Percentiles rank a stretch among this genome's conserved stretches.
Conservation (phyloP, 1,140 invertebrate genomes). For the Dendroctonus ponderosae region DNA sequence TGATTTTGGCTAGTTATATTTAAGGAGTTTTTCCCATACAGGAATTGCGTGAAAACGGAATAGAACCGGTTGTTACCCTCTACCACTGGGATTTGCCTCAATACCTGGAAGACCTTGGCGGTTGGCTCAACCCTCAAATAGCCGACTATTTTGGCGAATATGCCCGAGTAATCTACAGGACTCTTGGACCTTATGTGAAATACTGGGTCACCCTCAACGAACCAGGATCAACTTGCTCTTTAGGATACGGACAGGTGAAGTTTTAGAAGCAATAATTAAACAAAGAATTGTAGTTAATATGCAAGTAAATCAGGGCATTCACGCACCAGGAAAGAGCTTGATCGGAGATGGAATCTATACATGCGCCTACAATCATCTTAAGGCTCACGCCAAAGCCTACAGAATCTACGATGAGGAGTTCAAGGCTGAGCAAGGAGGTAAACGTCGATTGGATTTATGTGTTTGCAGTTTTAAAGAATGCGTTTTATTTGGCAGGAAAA, state of each 20-base stretch:
- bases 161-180: slow-evolving; percentile 29
- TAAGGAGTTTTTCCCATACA: neutral
- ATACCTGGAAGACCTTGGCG: slow-evolving; percentile 62
- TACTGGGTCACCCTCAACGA: slow-evolving; percentile 58
- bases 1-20: neutral
- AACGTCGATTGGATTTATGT: neutral
- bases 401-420: slow-evolving; percentile 41
- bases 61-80: slow-evolving; percentile 66
- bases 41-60: slow-evolving; percentile 51
- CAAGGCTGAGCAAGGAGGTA: slow-evolving; percentile 35
- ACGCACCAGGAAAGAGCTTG: slow-evolving; percentile 53
- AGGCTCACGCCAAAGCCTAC: slow-evolving; percentile 43
- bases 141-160: no score
- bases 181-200: slow-evolving; percentile 46
- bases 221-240: slow-evolving; percentile 41
- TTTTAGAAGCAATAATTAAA: neutral
- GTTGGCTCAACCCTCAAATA: slow-evolving; percentile 57
- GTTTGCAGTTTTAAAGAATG: neutral
- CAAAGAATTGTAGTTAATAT: neutral
- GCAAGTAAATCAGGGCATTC: slow-evolving; percentile 50
- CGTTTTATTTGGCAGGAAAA: neutral
- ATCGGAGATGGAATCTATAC: slow-evolving; percentile 41
- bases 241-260: slow-evolving; percentile 18
- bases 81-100: slow-evolving; percentile 47
- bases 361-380: slow-evolving; percentile 40